Percentiles rank a stretch among this genome's conserved stretches.
Evolutionary conservation across 2,113 vertebrate genomes (phyloP).

Genomic region (Mormyrus iriodes): DNA sequence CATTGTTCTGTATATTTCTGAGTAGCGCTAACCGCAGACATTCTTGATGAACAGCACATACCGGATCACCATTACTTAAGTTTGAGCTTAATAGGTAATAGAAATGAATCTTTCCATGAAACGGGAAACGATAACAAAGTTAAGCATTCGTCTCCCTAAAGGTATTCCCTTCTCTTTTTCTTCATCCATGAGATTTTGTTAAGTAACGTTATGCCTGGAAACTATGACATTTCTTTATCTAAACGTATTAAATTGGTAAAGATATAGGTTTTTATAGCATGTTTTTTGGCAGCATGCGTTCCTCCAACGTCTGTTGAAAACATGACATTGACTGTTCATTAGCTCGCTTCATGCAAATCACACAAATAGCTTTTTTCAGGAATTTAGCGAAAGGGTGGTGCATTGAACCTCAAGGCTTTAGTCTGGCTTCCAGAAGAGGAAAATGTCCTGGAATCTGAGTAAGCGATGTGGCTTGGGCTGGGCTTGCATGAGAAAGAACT

Average conservation of each 20-base stretch:
- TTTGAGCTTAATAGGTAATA: not conserved
- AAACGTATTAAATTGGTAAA: not conserved
- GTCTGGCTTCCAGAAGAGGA: slow-evolving; percentile 40
- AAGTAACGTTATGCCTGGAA: not conserved
- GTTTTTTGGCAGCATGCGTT: not conserved
- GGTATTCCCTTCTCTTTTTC: not conserved
- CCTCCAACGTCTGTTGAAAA: not conserved
- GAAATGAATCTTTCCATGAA: slow-evolving; percentile 4
- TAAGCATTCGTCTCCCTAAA: not conserved
- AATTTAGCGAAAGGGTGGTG: slow-evolving; percentile 35
- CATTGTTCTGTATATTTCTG: slow-evolving; percentile 43
- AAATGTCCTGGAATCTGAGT: slow-evolving; percentile 59
- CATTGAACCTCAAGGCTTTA: slow-evolving; percentile 39
- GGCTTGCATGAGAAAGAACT: slow-evolving; percentile 62
- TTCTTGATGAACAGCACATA: not conserved
- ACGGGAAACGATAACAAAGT: not conserved
- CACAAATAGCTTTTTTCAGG: not conserved
- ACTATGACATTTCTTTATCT: not conserved
- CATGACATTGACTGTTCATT: not conserved
- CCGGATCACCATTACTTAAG: slow-evolving; percentile 1
- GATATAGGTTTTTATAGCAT: not conserved
- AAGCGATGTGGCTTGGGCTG: slow-evolving; percentile 65
- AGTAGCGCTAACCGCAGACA: slow-evolving; percentile 14
- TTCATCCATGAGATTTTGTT: not conserved
- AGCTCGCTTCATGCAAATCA: not conserved